phyloP scores from a whole-genome alignment of 2,888 invertebrate species.

The Cremastinae sp. region DNA sequence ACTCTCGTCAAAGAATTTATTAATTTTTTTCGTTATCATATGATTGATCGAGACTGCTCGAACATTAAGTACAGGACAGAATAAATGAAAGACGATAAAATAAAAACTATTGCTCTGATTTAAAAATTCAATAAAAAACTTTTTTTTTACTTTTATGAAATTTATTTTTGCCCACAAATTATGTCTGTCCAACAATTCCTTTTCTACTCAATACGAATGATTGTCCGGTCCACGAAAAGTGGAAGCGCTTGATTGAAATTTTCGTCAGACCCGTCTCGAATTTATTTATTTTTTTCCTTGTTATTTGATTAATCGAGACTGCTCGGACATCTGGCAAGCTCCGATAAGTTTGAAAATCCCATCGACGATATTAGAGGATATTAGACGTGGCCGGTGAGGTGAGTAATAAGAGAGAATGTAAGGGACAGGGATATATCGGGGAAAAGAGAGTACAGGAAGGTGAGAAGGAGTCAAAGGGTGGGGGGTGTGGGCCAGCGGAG shows the following conservation, averaged over 20 bases:
- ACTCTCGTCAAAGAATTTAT: neutral
- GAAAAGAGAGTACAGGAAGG: neutral
- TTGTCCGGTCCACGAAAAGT: too few species aligned
- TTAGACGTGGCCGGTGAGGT: slow-evolving; percentile 22
- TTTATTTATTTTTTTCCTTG: neutral
- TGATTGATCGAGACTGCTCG: neutral
- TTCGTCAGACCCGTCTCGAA: neutral
- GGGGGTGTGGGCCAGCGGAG: slow-evolving; percentile 47
- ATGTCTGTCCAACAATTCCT: too few species aligned
- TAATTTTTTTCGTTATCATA: neutral
- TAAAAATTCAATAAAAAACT: too few species aligned
- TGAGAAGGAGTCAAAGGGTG: slow-evolving; percentile 24
- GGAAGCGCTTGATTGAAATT: neutral
- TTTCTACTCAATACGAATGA: too few species aligned
- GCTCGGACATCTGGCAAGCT: slow-evolving; percentile 12
- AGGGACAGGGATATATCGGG: neutral
- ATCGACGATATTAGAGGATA: slow-evolving; percentile 45
- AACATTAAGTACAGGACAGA: too few species aligned
- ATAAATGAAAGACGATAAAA: too few species aligned
- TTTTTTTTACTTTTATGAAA: too few species aligned
- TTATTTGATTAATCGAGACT: neutral
- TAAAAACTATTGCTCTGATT: too few species aligned
- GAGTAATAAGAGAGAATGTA: slow-evolving; percentile 33
- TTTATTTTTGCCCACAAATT: too few species aligned
- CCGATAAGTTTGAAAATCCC: slow-evolving; percentile 42